Base-by-base conservation (phyloP, 2,113 vertebrate genomes). In the Burhinus oedicnemus region DNA sequence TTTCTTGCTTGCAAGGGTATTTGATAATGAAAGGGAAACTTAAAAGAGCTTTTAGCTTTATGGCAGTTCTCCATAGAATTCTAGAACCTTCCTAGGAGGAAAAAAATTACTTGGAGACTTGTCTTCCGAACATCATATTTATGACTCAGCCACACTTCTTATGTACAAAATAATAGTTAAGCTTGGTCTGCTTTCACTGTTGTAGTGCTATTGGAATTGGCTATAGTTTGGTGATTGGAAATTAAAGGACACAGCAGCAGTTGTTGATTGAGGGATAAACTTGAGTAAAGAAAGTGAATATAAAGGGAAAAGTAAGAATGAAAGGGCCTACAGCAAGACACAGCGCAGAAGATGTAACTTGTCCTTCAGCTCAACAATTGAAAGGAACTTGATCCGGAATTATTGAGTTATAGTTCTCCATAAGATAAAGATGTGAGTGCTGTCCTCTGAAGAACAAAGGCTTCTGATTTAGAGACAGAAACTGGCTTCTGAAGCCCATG, bases 141-240 rank as follows among this genome's bases (percentile, higher is more conserved):
- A 44, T 29, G 21, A 26, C 25, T 61, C 0, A 0, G 12, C 6
- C 6, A 0, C 44, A 42, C 95, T 81, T 85, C 16, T 9, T 27
- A 6, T 22, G 19, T 76, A 25, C 23, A 15, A 40, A 79, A 21
- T 64, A 51, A 14, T 19, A 29, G 36, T 65, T 42, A 23, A 47
- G 4, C 42, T 61, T 32, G 30, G 4, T 79, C 55, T 77, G 27
- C 44, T 72, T 66, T 76, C 4, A 10, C 10, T 64, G 19, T 19
- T 8, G 8, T 18, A 22, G 26, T n/a, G 27, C 34, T 77, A 0
- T 34, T 65, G 44, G 49, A 69, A 26, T 34, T 76, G 70, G 20
- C 58, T 76, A n/a, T 75, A 32, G 29, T 54, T 42, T 64, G 52
- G 57, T 11, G 7, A 9, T 4, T 68, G 47, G 49, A 69, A 90